Conservation (phyloP, 1,140 invertebrate species). For the Triops longicaudatus region DNA sequence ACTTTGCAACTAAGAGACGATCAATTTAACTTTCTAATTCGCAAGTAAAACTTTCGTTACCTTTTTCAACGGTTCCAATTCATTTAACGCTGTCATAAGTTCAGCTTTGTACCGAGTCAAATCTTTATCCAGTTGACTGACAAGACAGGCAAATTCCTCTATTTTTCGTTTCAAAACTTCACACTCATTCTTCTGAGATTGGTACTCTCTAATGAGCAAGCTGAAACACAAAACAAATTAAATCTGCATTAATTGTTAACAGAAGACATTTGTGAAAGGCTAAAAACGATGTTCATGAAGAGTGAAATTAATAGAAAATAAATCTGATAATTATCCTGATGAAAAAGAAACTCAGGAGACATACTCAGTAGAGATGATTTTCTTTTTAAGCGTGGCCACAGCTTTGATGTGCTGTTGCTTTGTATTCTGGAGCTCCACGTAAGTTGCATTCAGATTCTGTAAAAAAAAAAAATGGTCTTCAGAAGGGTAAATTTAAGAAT, state of each 20-base stretch:
- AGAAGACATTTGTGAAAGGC: not conserved
- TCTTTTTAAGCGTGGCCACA: constrained; percentile 10
- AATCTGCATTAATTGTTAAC: not conserved
- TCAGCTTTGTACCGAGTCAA: constrained; percentile 19
- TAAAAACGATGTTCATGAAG: not conserved
- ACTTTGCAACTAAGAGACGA: no score
- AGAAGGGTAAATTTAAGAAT: not conserved
- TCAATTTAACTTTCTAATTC: not conserved
- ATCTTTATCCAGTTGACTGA: constrained; percentile 18
- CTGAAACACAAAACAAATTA: not conserved
- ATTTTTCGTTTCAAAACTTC: constrained; percentile 21
- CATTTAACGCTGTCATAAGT: not conserved
- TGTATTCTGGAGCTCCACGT: not conserved
- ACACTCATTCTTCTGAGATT: constrained; percentile 6
- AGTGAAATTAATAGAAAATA: no score
- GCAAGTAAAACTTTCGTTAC: not conserved
- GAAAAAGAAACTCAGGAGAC: not conserved
- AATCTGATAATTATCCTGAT: no score
- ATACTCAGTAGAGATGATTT: constrained; percentile 21
- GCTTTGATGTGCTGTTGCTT: not conserved
- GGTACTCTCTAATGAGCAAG: constrained; percentile 10
- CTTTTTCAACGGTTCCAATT: constrained; percentile 17
- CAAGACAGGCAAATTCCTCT: constrained; percentile 17
- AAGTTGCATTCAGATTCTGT: not conserved
- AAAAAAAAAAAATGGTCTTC: not conserved